Percentiles rank a stretch among this genome's conserved stretches.
Conservation (phyloP, 2,888 invertebrate species). For the Stramonita haemastoma region DNA sequence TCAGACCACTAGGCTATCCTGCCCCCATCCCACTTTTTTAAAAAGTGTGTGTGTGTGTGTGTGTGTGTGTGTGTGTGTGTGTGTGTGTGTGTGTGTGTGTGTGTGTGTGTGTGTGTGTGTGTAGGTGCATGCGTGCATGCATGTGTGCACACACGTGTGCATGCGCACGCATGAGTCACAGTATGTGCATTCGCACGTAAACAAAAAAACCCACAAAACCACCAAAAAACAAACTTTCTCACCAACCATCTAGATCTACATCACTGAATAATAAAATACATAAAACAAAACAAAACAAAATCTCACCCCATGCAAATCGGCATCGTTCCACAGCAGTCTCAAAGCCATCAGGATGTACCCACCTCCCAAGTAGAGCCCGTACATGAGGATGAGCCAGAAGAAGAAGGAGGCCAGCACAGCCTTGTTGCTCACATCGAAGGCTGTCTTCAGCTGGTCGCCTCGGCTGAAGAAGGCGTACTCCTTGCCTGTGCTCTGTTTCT, state of each 20-base stretch:
- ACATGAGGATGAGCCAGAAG: conserved; percentile 47
- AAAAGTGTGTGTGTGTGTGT: no score
- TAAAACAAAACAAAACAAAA: neutral
- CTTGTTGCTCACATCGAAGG: conserved; percentile 48
- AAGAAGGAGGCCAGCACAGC: conserved; percentile 45
- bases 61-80: no score
- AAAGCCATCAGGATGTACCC: conserved; percentile 30
- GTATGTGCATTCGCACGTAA: neutral
- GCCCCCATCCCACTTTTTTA: no score
- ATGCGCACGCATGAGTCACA: neutral
- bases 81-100: no score
- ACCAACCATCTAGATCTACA: neutral
- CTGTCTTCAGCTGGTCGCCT: conserved; percentile 13
- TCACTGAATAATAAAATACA: neutral
- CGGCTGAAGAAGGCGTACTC: conserved; percentile 44
- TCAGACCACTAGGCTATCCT: no score
- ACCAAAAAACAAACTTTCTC: neutral
- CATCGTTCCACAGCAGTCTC: conserved; percentile 19
- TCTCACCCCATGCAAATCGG: conserved; percentile 46
- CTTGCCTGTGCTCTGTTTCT: conserved; percentile 28
- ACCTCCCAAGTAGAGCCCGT: conserved; percentile 16
- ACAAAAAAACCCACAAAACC: neutral
- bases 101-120: no score
- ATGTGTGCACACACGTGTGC: neutral
- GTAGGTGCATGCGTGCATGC: no score